A percentile compares a stretch with the other conserved stretches of the same genome.
phyloP scores from a whole-genome alignment of 2,797 vertebrate species.

The Pangasius larnaudii region DNA sequence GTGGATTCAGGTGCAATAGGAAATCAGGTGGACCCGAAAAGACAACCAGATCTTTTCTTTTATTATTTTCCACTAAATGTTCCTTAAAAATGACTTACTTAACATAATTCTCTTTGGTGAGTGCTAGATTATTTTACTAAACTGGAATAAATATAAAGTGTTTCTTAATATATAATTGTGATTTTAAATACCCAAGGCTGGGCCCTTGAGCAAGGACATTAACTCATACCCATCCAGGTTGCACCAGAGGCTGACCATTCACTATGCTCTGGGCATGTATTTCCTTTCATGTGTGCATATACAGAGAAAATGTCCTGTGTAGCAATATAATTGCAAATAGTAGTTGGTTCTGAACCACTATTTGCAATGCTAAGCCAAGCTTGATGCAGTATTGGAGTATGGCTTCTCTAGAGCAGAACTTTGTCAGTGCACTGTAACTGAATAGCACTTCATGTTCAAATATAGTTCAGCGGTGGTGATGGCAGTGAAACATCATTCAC shows the following conservation, averaged over 20 bases:
- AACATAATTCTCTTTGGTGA: neutral
- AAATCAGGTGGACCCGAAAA: neutral
- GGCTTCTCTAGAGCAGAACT: neutral
- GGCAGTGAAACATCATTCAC: slow-evolving; percentile 25
- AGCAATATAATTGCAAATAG: neutral
- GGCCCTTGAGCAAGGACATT: neutral
- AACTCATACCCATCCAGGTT: neutral
- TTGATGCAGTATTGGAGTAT: neutral
- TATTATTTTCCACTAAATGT: neutral
- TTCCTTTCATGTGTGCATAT: neutral
- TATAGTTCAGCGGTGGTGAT: slow-evolving; percentile 19
- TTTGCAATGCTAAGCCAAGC: neutral
- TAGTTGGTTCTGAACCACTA: neutral
- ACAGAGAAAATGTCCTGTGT: neutral
- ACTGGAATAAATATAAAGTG: neutral
- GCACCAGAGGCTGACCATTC: neutral
- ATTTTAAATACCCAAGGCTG: neutral
- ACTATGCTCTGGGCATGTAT: neutral
- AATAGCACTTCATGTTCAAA: slow-evolving; percentile 44
- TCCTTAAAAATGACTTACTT: neutral
- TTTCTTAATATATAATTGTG: neutral
- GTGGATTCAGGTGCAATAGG: neutral
- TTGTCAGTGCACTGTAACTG: neutral
- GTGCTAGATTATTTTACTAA: neutral
- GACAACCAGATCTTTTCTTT: neutral